Evolutionary conservation across 2,888 invertebrate species (phyloP), one percentile per base, ranked within the genome.

Genomic region (Hoplodrina blanda): DNA sequence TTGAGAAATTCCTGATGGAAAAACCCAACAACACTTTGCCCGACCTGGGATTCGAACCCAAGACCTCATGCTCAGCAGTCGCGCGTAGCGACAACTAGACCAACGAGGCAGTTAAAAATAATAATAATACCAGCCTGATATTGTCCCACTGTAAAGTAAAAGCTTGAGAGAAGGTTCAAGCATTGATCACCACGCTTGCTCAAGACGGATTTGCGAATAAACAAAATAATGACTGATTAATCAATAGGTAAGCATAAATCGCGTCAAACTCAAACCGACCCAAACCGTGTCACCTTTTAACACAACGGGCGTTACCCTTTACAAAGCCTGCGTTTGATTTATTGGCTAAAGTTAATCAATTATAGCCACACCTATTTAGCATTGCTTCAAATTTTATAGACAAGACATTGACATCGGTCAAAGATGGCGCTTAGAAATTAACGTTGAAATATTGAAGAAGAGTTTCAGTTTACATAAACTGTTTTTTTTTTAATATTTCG

Each of bases 321-420:
- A 62, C n/a, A 75, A 69, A 69, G 19, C 30, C 53, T 41, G 41
- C 20, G n/a, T 57, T 30, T 76, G 66, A 73, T 77, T 81, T 57
- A 81, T 81, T 61, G 46, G 11, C 30, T 19, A 66, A 37, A 41
- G 8, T 54, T 52, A 54, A 66, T 76, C 66, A 79, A 67, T 76
- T 64, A 67, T 10, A 15, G 2, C 67, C 70, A 68, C 67, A 50
- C 46, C 5, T 67, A 11, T 67, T 50, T 44, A n/a, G 50, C 56
- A 25, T 63, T 78, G 49, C 78, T n/a, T 57, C 67, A 67, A 53
- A 41, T 33, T 63, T 49, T 54, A 46, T 37, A 11, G 11, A 11
- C 13, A 59, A 52, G 8, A 61, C 6, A 62, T 57, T 55, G 61
- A 56, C 59, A 59, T 54, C 53, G 53, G 73, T 73, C 49, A 63